Base-by-base conservation (phyloP, 2,797 vertebrate species). In the Enteromius afrohamiltoni region DNA sequence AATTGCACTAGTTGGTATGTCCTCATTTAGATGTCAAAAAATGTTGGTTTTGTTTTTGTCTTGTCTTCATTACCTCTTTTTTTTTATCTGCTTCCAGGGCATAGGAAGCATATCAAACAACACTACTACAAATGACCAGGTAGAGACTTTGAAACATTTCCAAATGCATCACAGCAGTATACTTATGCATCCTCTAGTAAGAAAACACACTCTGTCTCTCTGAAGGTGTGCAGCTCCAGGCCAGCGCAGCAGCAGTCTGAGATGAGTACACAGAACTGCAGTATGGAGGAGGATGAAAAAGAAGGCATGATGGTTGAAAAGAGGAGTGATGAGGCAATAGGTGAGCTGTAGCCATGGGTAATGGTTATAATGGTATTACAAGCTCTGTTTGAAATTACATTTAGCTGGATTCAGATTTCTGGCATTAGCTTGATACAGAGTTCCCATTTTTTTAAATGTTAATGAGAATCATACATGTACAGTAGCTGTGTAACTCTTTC, bases 331-430 rank as follows among this genome's bases (percentile, higher is more conserved):
- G 80, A 79, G 62, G 77, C n/a, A 82, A 80, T 49, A 86, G 86
- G 88, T 89, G 80, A 89, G 83, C 55, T 77, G 77, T 49, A 69
- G 42, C 62, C 58, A 47, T 80, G 47, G 34, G 45, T 78, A 71
- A 71, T 78, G 31, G 37, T 76, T 53, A 80, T 71, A 21, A 49
- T 40, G 29, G 78, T 85, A 74, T 84, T 83, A 82, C 40, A 31
- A 79, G 34, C 69, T 58, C 55, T 70, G 9, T 78, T 68, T 79
- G 85, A 19, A 83, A 80, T 73, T 85, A 21, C 74, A 79, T 83
- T 79, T 81, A 64, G 73, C 29, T 75, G 37, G 40, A 85, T 85
- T 92, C 91, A 77, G 87, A 87, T 83, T 51, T 86, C 89, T 91
- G 86, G 60, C 45, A 62, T 83, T 47, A 83, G 21, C 8, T 74